phyloP scores from a whole-genome alignment of 2,797 vertebrate genomes.

The Sebastiscus tertius region DNA sequence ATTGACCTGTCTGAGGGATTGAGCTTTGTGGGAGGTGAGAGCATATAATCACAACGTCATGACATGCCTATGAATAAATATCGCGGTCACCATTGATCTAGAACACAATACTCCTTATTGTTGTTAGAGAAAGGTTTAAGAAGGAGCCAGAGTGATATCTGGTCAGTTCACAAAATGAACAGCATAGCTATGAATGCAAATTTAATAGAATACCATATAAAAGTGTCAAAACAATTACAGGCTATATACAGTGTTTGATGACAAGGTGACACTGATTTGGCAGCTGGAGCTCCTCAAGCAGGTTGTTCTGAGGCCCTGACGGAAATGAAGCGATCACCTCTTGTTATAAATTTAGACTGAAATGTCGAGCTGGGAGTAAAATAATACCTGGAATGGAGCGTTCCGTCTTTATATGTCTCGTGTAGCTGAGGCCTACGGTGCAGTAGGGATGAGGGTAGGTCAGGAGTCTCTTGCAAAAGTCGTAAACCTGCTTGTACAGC shows the following conservation, averaged over 20 bases:
- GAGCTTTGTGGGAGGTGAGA: not conserved
- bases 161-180: not conserved
- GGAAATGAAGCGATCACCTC: not conserved
- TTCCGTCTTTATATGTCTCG: conserved; percentile 86
- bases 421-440: conserved; percentile 88
- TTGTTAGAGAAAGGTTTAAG: too few relatives aligned
- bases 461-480: conserved; percentile 89
- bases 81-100: not conserved
- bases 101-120: too few relatives aligned
- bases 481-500: conserved; percentile 88
- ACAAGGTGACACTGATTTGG: not conserved
- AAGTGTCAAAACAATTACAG: not conserved
- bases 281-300: not conserved
- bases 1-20: not conserved
- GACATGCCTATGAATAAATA: not conserved
- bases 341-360: not conserved
- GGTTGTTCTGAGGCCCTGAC: not conserved
- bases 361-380: too few relatives aligned
- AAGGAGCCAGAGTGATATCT: not conserved
- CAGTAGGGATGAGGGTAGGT: conserved; percentile 92
- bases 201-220: too few relatives aligned
- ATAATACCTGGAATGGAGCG: conserved; percentile 83
- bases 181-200: not conserved
- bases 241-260: not conserved
- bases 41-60: not conserved